Conservation (phyloP, 2,113 vertebrate species). For the Lutjanus erythropterus region DNA sequence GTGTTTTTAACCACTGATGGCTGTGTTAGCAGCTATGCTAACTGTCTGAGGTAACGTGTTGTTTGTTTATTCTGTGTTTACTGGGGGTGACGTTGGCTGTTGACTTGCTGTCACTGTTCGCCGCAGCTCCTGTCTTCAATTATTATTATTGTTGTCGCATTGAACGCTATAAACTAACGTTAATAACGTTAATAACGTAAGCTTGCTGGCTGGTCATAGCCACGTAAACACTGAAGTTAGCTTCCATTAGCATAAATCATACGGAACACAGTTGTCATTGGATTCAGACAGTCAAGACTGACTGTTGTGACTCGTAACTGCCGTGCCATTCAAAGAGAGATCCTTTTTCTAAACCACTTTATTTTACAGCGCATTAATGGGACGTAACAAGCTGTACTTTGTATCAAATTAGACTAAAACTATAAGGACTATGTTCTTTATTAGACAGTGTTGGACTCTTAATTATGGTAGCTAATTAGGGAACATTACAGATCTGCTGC, state of each 20-base stretch:
- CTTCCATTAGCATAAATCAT: background rate
- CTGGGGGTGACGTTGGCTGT: background rate
- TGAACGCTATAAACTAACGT: no score
- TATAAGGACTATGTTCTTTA: no score
- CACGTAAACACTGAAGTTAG: background rate
- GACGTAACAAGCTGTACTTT: no score
- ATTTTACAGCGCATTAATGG: no score
- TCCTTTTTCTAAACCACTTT: background rate
- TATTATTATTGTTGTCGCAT: background rate
- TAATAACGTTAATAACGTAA: no score
- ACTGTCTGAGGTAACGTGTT: constrained; percentile 19
- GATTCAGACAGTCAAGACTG: background rate
- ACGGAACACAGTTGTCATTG: background rate
- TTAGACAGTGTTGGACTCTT: no score
- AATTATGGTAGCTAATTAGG: no score
- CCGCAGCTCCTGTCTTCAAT: background rate
- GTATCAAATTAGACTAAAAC: no score
- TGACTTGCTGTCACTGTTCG: background rate
- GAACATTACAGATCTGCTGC: no score
- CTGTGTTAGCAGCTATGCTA: background rate
- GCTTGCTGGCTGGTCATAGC: no score
- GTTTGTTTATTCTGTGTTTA: background rate
- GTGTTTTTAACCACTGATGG: background rate
- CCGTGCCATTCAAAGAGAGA: background rate
- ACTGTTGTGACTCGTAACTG: constrained; percentile 4